These are phyloP conservation scores for Hippopotamus amphibius DNA, from an alignment of 2,113 vertebrate genomes.

Conservation along the genomic window DNA sequence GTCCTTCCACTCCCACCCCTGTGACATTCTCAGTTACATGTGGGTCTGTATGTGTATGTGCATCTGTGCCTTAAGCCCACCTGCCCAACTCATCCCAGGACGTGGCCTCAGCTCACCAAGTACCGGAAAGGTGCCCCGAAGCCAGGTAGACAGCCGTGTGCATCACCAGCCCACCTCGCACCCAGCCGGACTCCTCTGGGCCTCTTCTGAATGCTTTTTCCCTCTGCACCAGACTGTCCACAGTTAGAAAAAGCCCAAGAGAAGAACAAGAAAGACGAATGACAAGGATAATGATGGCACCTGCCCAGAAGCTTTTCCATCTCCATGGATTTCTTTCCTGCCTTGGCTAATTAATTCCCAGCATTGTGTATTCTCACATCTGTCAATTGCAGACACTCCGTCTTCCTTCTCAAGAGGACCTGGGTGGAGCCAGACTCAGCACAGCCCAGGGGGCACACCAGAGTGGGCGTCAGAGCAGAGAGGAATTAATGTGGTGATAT, in stretches of 20 bases:
- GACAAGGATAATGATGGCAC: neutral
- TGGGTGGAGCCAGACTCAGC: neutral
- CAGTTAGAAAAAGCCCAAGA: neutral
- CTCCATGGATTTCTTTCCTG: rapidly evolving
- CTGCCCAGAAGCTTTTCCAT: neutral
- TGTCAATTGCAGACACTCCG: neutral
- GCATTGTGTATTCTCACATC: rapidly evolving
- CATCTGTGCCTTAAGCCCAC: neutral
- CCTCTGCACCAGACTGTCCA: neutral
- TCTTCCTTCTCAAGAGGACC: neutral
- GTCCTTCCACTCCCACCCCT: neutral
- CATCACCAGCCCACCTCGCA: rapidly evolving
- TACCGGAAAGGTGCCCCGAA: neutral
- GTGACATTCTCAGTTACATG: rapidly evolving
- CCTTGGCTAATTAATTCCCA: neutral
- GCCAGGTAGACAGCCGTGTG: rapidly evolving
- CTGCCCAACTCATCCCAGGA: rapidly evolving
- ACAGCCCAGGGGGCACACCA: neutral
- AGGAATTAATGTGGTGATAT: neutral
- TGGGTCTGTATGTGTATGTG: rapidly evolving
- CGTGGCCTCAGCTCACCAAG: rapidly evolving
- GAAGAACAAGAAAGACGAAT: neutral
- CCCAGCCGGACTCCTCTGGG: neutral
- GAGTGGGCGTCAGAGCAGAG: neutral
- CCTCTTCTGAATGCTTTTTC: neutral